Base-by-base conservation (phyloP, 1,140 invertebrate species). In the Elysia chlorotica region DNA sequence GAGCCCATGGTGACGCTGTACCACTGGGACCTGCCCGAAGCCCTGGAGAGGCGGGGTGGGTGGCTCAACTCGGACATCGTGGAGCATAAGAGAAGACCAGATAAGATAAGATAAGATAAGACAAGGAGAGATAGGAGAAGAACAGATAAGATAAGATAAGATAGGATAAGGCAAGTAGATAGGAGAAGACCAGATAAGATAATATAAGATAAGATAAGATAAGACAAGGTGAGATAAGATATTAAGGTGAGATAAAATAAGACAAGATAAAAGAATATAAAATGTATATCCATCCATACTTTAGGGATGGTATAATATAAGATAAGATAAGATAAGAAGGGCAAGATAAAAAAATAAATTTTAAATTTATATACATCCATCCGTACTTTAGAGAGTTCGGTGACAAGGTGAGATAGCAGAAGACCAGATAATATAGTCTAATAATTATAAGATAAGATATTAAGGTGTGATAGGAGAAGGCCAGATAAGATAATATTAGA, bases 1-100 rank as follows among this genome's bases (percentile, higher is more conserved):
- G n/a, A 10, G 41, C 41, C 41, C 10, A 73, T 85, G 85, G 91
- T 93, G 5, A 91, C 85, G 0, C 72, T 90, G 25, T 89, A 87
- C 78, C 89, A 90, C 78, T 89, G 87, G 86, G 89, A 89, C 73
- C 78, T 87, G 53, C 87, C 89, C 3, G 83, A 87, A 68, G 74
- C 76, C 5, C 82, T 89, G 0, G 74, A 88, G 54, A 79, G 87
- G 19, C 36, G 48, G 35, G 89, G 87, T 17, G 90, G 90, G 0
- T 91, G 91, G 89, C 74, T 87, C 0, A 91, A 90, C 76, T 76
- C 84, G 0, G 62, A 85, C 1, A 88, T 90, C 25, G 78, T 87
- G 0, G 82, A 89, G 14, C 41, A n/a, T n/a, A 48, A n/a, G n/a
- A 48, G 41, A 48, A n/a, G n/a, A 48, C 14, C 14, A 48, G 41